A percentile compares a stretch with the other conserved stretches of the same genome.
Evolutionary conservation across 1,140 invertebrate genomes (phyloP).

Genomic region (Chionoecetes opilio): DNA sequence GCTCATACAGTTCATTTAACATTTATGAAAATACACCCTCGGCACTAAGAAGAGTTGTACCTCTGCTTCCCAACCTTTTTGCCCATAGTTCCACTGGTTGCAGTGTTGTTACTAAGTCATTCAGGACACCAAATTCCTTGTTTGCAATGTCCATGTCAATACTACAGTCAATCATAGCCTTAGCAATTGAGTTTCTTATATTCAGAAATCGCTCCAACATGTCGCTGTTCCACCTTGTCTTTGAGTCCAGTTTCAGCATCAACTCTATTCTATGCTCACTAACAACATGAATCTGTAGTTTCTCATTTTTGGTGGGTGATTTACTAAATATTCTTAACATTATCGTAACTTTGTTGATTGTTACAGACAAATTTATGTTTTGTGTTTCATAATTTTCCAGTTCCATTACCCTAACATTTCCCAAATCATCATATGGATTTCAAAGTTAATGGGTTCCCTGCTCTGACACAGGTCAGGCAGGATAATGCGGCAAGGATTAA

Average conservation of each 20-base stretch:
- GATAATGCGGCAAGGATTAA: too few relatives aligned
- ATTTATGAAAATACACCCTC: conserved; percentile 58
- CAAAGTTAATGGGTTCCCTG: too few relatives aligned
- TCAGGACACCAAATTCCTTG: conserved; percentile 35
- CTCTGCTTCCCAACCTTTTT: conserved; percentile 55
- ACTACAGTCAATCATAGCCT: conserved; percentile 62
- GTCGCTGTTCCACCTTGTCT: conserved; percentile 51
- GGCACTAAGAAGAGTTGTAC: conserved; percentile 56
- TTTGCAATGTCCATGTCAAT: too few relatives aligned
- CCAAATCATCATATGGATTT: conserved; percentile 60
- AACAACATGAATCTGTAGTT: conserved; percentile 52
- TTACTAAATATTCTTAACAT: conserved; percentile 50
- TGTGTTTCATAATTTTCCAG: conserved; percentile 40
- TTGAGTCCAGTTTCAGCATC: conserved; percentile 57
- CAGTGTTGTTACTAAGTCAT: conserved; percentile 41
- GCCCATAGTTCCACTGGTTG: conserved; percentile 56
- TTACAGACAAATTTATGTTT: conserved; percentile 55
- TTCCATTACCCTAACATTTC: conserved; percentile 42
- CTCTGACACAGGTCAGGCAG: too few relatives aligned
- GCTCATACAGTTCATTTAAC: conserved; percentile 54
- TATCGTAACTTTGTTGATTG: conserved; percentile 54
- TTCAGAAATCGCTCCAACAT: conserved; percentile 46
- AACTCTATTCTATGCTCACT: conserved; percentile 45
- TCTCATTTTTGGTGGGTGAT: conserved; percentile 55
- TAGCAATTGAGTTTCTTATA: conserved; percentile 54